Percentiles rank a stretch among this genome's conserved stretches.
Conservation (phyloP, 2,113 vertebrate species). For the Tychaedon coryphoeus region DNA sequence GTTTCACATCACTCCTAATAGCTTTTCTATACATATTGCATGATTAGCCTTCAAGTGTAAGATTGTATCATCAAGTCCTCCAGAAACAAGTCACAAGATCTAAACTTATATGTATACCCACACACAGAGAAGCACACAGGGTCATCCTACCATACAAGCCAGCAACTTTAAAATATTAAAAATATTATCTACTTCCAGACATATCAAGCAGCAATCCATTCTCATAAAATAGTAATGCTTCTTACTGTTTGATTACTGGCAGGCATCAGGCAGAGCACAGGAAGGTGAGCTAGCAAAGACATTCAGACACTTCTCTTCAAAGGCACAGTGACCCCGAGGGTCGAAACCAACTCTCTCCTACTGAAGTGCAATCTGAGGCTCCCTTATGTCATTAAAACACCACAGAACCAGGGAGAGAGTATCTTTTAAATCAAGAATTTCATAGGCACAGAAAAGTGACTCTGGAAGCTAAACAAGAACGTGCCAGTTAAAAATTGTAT, state of each 20-base stretch:
- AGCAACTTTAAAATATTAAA: constrained; percentile 39
- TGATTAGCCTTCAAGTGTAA: neutral
- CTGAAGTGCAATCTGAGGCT: neutral
- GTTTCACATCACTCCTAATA: neutral
- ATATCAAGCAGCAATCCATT: neutral
- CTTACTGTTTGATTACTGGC: constrained; percentile 18
- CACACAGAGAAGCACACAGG: neutral
- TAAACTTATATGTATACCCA: neutral
- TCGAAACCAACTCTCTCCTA: neutral
- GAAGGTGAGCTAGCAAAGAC: constrained; percentile 26
- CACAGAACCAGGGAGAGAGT: neutral
- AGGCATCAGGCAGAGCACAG: constrained; percentile 15
- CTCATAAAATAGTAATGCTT: constrained; percentile 52
- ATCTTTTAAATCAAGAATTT: neutral
- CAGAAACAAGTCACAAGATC: neutral
- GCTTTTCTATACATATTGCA: neutral
- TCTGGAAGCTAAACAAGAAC: neutral
- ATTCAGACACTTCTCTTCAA: neutral
- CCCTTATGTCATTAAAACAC: neutral
- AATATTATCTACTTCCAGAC: neutral
- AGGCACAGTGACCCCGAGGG: constrained; percentile 10
- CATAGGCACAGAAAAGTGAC: neutral
- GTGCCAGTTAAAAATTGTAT: neutral
- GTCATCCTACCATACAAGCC: neutral
- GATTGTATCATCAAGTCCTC: neutral